These are phyloP conservation scores for Phalacrocorax brasilianus DNA, from an alignment of 2,113 vertebrate species.

Conservation along the genomic window DNA sequence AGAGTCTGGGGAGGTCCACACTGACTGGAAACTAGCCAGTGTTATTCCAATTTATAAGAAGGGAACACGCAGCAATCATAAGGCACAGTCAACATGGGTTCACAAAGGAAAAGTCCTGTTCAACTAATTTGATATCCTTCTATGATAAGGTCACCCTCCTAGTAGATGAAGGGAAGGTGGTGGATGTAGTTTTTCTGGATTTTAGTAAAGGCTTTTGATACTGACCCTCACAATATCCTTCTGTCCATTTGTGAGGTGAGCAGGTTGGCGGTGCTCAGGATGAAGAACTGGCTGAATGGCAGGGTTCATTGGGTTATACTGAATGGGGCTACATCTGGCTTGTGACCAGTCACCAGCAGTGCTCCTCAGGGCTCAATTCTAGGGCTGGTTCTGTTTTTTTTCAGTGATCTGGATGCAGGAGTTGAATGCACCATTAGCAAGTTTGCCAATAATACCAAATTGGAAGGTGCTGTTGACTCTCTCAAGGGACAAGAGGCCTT, in stretches of 20 bases:
- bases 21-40: neutral
- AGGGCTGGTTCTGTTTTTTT: too few species aligned
- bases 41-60: neutral
- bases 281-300: neutral
- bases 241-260: neutral
- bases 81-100: neutral
- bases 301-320: neutral
- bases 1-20: neutral
- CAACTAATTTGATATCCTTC: neutral
- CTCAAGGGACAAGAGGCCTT: too few species aligned
- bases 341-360: too few species aligned
- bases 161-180: neutral
- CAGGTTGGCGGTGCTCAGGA: rapidly evolving
- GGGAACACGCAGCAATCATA: neutral
- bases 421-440: too few species aligned
- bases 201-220: too few species aligned
- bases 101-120: neutral
- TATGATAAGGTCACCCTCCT: neutral
- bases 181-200: too few species aligned
- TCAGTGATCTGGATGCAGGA: too few species aligned
- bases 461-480: too few species aligned
- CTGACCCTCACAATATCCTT: too few species aligned
- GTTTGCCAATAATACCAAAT: too few species aligned
- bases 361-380: too few species aligned
- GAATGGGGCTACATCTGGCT: neutral